Base-by-base conservation (phyloP, 2,113 vertebrate genomes). In the Alligator sinensis region DNA sequence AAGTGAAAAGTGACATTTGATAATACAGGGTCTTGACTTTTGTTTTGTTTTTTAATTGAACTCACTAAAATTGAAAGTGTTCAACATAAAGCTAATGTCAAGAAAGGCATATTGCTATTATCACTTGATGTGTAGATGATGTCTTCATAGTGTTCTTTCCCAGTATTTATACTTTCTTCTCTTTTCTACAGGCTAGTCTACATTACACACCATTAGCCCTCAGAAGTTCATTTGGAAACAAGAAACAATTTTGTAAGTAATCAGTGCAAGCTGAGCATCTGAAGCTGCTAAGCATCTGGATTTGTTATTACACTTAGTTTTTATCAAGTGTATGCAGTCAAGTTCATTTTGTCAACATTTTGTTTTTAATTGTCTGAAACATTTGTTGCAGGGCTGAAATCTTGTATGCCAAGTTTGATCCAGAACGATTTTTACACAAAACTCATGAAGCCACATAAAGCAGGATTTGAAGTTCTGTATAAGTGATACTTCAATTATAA, bases 281-380 rank as follows among this genome's bases (percentile, higher is more conserved):
- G 2, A 90, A 94, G 16, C 30, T 30, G 18, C 38, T 68, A 18
- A 87, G 77, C 63, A 89, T 57, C 75, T 92, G 38, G n/a, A 38
- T 10, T 92, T 80, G 89, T 90, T 62, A 90, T 91, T 81, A 64
- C 0, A 0, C 68, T 77, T 27, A 68, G 38, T 59, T 68, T 88
- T 85, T 47, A 80, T 64, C 60, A 87, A 66, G 68, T 60, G 59
- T 11, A 16, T 5, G 38, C 72, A 80, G 55, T 30, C 27, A 79
- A 81, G 81, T 70, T 30, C 86, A 62, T 57, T n/a, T 54, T 82
- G 81, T n/a, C 77, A 82, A 64, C 15, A 11, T 63, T 92, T 84
- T 54, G 18, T 11, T 80, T 89, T 77, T 60, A 81, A 0, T 24
- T 77, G 61, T 24, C 66, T 82, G 28, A 81, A 82, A 72, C 2